Evolutionary conservation across 2,113 vertebrate species (phyloP).

Genomic region (Lepus americanus): DNA sequence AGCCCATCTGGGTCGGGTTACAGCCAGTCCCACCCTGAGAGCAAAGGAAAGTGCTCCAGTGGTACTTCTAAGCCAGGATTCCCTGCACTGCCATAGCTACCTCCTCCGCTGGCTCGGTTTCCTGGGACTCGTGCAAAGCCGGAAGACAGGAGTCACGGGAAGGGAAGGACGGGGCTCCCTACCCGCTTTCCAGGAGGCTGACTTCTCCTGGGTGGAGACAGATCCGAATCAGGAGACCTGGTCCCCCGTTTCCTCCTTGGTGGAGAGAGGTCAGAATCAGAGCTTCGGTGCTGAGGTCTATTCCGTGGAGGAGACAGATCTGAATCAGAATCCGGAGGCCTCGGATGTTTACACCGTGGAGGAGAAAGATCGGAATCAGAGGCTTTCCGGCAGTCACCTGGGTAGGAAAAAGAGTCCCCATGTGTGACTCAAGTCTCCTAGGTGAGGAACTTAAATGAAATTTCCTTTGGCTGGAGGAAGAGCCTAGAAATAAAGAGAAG

Average conservation of each 20-base stretch:
- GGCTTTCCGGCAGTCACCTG: not conserved
- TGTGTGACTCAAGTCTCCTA: not conserved
- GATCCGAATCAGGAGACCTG: slow-evolving; percentile 83
- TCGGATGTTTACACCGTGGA: slow-evolving; percentile 61
- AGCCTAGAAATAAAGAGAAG: slow-evolving; percentile 76
- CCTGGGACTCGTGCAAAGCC: not conserved
- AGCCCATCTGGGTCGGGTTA: not conserved
- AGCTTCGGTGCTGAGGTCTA: not conserved
- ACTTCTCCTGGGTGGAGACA: slow-evolving; percentile 85
- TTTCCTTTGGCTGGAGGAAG: slow-evolving; percentile 79
- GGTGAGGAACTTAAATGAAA: not conserved
- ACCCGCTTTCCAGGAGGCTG: slow-evolving; percentile 40
- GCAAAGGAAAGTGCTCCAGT: not conserved
- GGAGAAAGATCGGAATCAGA: slow-evolving; percentile 85
- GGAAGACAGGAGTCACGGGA: not conserved
- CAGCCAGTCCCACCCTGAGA: not conserved
- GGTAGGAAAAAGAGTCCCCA: slow-evolving; percentile 51
- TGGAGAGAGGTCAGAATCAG: slow-evolving; percentile 88
- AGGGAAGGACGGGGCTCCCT: not conserved
- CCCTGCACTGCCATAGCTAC: not conserved
- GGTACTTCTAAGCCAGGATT: not conserved
- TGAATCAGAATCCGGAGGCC: slow-evolving; percentile 67
- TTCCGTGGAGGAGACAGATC: slow-evolving; percentile 86
- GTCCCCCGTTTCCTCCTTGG: slow-evolving; percentile 83
- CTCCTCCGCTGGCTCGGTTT: not conserved